A percentile compares a stretch with the other conserved stretches of the same genome.
Evolutionary conservation across 30 jellyfish, hydroid and myxozoan species (phyloP).

Genomic region (Rhopilema esculentum): DNA sequence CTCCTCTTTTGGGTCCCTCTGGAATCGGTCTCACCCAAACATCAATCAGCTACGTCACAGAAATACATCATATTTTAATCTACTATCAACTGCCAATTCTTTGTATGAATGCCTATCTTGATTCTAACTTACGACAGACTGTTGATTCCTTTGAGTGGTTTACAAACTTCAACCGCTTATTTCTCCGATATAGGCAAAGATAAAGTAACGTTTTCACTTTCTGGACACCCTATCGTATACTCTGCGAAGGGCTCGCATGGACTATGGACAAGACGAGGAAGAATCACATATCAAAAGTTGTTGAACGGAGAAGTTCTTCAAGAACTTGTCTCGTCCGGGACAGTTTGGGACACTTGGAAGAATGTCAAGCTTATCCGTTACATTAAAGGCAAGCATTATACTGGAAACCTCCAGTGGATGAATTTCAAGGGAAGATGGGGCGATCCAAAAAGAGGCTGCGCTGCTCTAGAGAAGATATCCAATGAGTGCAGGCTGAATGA

Average conservation of each 20-base stretch:
- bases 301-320: conserved; percentile 3
- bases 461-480: conserved; percentile 23
- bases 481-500: conserved; percentile 33
- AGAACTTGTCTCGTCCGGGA: conserved; percentile 24
- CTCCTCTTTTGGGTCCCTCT: too few species aligned
- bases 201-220: conserved; percentile 3
- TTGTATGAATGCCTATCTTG: too few species aligned
- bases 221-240: conserved; percentile 40
- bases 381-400: conserved; percentile 5
- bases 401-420: conserved; percentile 33
- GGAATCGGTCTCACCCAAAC: too few species aligned
- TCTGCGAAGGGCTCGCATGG: conserved; percentile 61
- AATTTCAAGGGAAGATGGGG: conserved; percentile 72
- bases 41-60: too few species aligned
- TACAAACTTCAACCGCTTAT: too few species aligned
- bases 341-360: conserved; percentile 61
- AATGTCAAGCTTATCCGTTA: conserved; percentile 5
- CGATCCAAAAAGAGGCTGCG: conserved; percentile 40
- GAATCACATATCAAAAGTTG: conserved; percentile 3
- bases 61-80: too few species aligned
- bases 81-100: too few species aligned
- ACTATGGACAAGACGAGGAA: neutral
- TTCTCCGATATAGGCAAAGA: conserved; percentile 27
- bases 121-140: too few species aligned
- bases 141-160: too few species aligned